phyloP scores from a whole-genome alignment of 2,113 vertebrate species.

The Rhodinocichla rosea region DNA sequence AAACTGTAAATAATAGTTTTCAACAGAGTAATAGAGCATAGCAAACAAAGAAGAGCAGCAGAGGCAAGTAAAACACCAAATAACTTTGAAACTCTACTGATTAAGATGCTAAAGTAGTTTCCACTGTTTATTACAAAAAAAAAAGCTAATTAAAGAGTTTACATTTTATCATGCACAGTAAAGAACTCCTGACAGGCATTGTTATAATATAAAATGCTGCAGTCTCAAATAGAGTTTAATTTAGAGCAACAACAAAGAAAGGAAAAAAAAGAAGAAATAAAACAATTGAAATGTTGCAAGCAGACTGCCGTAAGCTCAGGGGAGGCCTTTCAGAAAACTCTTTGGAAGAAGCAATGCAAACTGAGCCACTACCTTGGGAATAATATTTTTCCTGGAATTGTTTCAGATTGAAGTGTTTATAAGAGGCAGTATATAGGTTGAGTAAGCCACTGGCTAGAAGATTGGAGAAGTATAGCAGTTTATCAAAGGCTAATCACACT shows the following conservation, averaged over 20 bases:
- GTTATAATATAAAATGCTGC: slow-evolving; percentile 21
- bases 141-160: slow-evolving; percentile 59
- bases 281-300: slow-evolving; percentile 15
- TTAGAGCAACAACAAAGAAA: slow-evolving; percentile 44
- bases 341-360: slow-evolving; percentile 8
- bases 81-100: slow-evolving; percentile 4
- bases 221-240: slow-evolving; percentile 44
- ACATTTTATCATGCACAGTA: slow-evolving; percentile 37
- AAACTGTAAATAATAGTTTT: slow-evolving; percentile 23
- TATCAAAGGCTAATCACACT: not conserved
- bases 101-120: slow-evolving; percentile 46
- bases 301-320: not conserved
- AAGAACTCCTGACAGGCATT: slow-evolving; percentile 55
- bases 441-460: not conserved
- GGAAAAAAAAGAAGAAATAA: slow-evolving; percentile 14
- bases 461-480: not conserved
- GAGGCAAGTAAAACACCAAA: not conserved
- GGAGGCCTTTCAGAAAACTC: not conserved
- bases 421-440: not conserved
- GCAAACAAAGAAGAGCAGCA: not conserved
- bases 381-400: slow-evolving; percentile 22
- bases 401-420: slow-evolving; percentile 25
- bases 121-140: slow-evolving; percentile 27
- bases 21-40: not conserved
- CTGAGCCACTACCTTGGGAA: not conserved